Conservation (phyloP, 2,888 invertebrate genomes). For the Dichetophora obliterata region DNA sequence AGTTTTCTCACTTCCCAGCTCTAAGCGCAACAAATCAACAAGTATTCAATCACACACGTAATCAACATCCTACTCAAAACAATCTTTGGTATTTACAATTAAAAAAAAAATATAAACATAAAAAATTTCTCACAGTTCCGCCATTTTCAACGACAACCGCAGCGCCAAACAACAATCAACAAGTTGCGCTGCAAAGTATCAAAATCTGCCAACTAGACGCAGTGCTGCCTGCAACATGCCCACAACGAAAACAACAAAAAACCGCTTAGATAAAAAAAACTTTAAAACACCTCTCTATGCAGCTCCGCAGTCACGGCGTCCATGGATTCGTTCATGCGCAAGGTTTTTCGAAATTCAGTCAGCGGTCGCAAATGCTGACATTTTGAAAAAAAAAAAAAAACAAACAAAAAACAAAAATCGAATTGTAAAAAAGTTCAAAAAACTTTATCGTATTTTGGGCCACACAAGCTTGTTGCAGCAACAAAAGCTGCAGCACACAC, state of each 20-base stretch:
- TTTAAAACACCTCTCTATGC: neutral
- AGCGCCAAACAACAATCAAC: neutral
- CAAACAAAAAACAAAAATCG: no score
- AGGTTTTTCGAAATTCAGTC: conserved; percentile 59
- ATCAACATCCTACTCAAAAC: neutral
- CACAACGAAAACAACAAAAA: neutral
- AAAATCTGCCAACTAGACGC: conserved; percentile 4
- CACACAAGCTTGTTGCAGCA: neutral
- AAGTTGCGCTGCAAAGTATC: neutral
- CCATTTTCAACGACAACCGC: conserved; percentile 9
- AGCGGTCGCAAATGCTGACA: conserved; percentile 34
- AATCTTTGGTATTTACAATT: neutral
- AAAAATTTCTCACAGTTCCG: conserved; percentile 20
- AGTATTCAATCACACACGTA: neutral
- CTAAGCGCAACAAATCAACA: neutral
- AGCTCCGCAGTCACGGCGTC: conserved; percentile 52
- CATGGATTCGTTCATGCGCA: conserved; percentile 68
- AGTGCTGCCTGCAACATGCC: neutral
- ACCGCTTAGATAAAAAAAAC: conserved; percentile 11
- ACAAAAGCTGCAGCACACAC: conserved; percentile 34
- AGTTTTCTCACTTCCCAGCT: conserved; percentile 1
- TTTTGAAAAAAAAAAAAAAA: conserved; percentile 11
- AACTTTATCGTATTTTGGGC: conserved; percentile 30
- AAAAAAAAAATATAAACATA: neutral
- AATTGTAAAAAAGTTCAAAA: neutral